Evolutionary conservation across 2,113 vertebrate species (phyloP).

Genomic region (Cheilinus undulatus): DNA sequence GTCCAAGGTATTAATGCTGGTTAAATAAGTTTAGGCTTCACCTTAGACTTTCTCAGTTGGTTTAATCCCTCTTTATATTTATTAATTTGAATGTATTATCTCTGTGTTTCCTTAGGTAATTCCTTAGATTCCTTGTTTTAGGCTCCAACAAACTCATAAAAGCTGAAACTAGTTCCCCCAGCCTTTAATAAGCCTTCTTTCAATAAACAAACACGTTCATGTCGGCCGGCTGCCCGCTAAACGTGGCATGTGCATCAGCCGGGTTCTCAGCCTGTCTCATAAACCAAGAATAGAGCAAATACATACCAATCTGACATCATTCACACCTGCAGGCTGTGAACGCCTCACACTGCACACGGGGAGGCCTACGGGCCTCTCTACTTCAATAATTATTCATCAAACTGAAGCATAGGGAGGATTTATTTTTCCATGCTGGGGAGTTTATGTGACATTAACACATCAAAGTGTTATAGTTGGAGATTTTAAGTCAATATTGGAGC

Average conservation of each 20-base stretch:
- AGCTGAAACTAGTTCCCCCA: not conserved
- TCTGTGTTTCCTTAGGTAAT: too few species aligned
- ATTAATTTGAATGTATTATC: too few species aligned
- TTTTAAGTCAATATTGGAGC: constrained; percentile 36
- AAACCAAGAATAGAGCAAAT: constrained; percentile 64
- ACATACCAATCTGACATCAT: constrained; percentile 67
- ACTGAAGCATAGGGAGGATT: constrained; percentile 5
- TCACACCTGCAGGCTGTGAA: constrained; percentile 53
- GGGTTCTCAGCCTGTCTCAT: constrained; percentile 52
- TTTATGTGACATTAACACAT: constrained; percentile 21
- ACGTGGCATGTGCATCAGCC: constrained; percentile 44
- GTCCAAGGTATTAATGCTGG: too few species aligned
- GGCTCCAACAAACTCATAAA: too few species aligned
- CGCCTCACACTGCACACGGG: constrained; percentile 42
- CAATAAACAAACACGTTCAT: constrained; percentile 65
- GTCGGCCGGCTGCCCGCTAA: constrained; percentile 49
- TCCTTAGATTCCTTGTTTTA: too few species aligned
- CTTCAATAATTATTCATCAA: constrained; percentile 17
- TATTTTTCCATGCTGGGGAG: constrained; percentile 46
- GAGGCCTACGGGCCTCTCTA: constrained; percentile 3
- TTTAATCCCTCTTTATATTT: too few species aligned
- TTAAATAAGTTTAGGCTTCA: too few species aligned
- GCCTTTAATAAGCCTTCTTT: constrained; percentile 50
- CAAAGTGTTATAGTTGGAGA: constrained; percentile 17
- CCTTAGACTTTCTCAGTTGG: too few species aligned